These are phyloP conservation scores for Halocynthia roretzi DNA, from an alignment of 23 tunicate genomes.

Conservation along the genomic window DNA sequence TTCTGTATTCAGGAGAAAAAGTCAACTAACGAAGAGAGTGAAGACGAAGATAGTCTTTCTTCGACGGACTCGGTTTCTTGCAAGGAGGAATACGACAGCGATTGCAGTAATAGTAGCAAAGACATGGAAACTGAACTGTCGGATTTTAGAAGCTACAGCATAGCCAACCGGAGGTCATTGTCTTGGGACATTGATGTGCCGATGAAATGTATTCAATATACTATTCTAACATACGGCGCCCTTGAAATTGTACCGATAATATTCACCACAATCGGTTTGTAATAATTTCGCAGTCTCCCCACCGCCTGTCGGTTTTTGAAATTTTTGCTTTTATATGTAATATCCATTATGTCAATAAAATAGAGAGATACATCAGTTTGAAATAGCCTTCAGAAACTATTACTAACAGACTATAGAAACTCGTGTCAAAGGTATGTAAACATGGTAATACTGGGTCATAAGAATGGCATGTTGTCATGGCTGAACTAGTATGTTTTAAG, in stretches of 20 bases:
- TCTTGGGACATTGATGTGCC: conserved; percentile 83
- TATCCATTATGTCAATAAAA: no score
- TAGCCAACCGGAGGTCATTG: conserved; percentile 27
- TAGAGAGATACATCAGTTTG: no score
- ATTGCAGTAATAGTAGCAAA: conserved; percentile 5
- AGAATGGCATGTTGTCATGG: no score
- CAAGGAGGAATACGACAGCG: not conserved
- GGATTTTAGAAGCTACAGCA: conserved; percentile 1
- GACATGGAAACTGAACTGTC: conserved; percentile 30
- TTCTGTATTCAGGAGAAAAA: no score
- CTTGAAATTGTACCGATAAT: conserved; percentile 58
- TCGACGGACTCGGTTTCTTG: not conserved
- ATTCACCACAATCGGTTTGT: conserved; percentile 34
- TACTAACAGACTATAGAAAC: no score
- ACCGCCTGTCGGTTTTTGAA: no score
- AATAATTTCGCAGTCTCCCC: no score
- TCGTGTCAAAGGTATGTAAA: no score
- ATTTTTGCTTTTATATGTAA: no score
- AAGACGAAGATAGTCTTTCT: conserved; percentile 9
- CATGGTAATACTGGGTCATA: no score
- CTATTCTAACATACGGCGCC: conserved; percentile 43
- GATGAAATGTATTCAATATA: conserved; percentile 45
- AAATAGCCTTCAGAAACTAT: no score
- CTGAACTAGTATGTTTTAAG: no score
- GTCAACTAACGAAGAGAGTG: not conserved